Percentiles rank a stretch among this genome's conserved stretches.
phyloP scores from a whole-genome alignment of 2,797 vertebrate species.

The Pterois miles region DNA sequence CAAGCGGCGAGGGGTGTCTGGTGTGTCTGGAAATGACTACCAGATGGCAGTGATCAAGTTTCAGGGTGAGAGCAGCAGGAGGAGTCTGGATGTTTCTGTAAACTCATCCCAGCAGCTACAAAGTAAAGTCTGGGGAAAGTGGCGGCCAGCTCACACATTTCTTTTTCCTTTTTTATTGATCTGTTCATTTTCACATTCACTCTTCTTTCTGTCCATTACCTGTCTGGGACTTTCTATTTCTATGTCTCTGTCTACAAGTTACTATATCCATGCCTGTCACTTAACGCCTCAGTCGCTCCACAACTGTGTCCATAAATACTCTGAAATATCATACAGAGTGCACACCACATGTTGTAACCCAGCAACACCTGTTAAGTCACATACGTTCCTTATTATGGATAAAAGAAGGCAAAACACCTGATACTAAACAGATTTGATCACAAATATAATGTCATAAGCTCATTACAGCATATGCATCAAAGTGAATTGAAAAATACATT shows the following conservation, averaged over 20 bases:
- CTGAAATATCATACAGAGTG: slow-evolving; percentile 32
- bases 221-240: neutral
- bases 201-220: neutral
- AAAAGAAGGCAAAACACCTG: slow-evolving; percentile 17
- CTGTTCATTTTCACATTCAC: slow-evolving; percentile 1
- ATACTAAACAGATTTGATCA: neutral
- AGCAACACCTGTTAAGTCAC: slow-evolving; percentile 26
- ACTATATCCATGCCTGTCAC: slow-evolving; percentile 13
- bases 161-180: slow-evolving; percentile 16
- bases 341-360: slow-evolving; percentile 33
- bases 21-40: slow-evolving; percentile 75
- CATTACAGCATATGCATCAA: neutral
- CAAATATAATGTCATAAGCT: no score
- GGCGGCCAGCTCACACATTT: slow-evolving; percentile 29
- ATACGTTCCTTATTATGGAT: slow-evolving; percentile 37
- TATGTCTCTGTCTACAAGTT: neutral
- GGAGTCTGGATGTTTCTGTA: slow-evolving; percentile 67
- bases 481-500: slow-evolving; percentile 1
- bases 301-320: slow-evolving; percentile 22
- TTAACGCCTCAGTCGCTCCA: neutral
- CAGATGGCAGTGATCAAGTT: slow-evolving; percentile 80
- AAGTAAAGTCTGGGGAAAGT: slow-evolving; percentile 63
- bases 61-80: slow-evolving; percentile 62
- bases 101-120: slow-evolving; percentile 73
- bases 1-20: slow-evolving; percentile 71